phyloP scores from a whole-genome alignment of 2,113 vertebrate species.

The Ceyx cyanopectus region DNA sequence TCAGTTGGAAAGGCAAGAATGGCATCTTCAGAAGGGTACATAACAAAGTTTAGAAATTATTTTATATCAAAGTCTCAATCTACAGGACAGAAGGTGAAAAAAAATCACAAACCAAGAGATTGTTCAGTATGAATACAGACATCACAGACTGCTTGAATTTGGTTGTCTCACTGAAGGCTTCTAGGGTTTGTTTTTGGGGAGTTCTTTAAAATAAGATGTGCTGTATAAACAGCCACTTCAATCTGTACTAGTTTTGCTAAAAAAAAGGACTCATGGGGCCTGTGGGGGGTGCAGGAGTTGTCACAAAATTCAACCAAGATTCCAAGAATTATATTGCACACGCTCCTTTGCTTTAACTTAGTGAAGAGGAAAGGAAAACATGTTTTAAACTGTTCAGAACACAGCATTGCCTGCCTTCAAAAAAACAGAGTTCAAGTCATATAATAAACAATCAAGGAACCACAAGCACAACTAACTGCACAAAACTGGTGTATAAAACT shows the following conservation, averaged over 20 bases:
- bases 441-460: background rate
- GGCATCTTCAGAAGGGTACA: background rate
- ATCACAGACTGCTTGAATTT: background rate
- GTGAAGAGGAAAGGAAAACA: background rate
- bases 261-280: background rate
- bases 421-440: background rate
- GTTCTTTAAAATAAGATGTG: background rate
- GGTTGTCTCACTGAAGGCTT: background rate
- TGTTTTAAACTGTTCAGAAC: slow-evolving; percentile 5
- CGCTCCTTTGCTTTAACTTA: slow-evolving; percentile 83
- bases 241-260: background rate
- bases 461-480: background rate
- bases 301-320: slow-evolving; percentile 92
- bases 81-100: background rate
- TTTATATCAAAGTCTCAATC: background rate
- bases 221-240: background rate
- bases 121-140: background rate
- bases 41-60: background rate
- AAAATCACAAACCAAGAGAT: background rate
- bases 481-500: background rate
- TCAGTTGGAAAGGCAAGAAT: background rate
- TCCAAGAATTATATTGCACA: slow-evolving; percentile 82
- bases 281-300: too few species aligned
- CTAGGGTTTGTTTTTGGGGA: background rate
- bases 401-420: background rate